Evolutionary conservation across 2,888 invertebrate genomes (phyloP), one percentile per base, ranked within the genome.

Genomic region (Microctonus brassicae): DNA sequence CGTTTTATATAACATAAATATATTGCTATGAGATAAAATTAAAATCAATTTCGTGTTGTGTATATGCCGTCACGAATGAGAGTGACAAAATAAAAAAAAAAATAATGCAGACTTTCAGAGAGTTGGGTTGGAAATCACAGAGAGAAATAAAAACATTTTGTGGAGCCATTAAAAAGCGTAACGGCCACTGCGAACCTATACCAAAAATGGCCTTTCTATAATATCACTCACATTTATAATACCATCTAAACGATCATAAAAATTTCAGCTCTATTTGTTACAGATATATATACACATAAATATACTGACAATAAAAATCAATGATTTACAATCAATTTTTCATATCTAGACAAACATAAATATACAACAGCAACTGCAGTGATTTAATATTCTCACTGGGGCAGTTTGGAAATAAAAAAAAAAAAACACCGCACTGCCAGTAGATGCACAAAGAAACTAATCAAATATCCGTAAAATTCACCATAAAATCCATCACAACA

Each of bases 101-200:
- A n/a, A n/a, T n/a, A n/a, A n/a, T n/a, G n/a, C n/a, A n/a, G n/a
- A n/a, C n/a, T n/a, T n/a, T 42, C 5, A n/a, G 10, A 63, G n/a
- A 22, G 24, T 13, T 2, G 29, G 63, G 63, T 63, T 34, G 33
- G 29, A 52, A 42, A 64, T 33, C 52, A n/a, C 17, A 29, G n/a
- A n/a, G 20, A 29, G 63, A 52, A 52, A 64, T 64, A 64, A 64
- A 64, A 64, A 52, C n/a, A 64, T 52, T n/a, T 62, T 64, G 63
- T 29, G 52, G 33, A n/a, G 17, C 47, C 29, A 29, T 9, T 20
- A 20, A 17, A 17, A n/a, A 47, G 63, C n/a, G 29, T 5, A 20
- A 29, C 52, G 33, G 26, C 52, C 52, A 47, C 9, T 29, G 11
- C 22, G 13, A 62, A 6, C 20, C 26, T 13, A 13, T 5, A 47